Conservation (phyloP, 2,113 vertebrate species). For the Mobula birostris region DNA sequence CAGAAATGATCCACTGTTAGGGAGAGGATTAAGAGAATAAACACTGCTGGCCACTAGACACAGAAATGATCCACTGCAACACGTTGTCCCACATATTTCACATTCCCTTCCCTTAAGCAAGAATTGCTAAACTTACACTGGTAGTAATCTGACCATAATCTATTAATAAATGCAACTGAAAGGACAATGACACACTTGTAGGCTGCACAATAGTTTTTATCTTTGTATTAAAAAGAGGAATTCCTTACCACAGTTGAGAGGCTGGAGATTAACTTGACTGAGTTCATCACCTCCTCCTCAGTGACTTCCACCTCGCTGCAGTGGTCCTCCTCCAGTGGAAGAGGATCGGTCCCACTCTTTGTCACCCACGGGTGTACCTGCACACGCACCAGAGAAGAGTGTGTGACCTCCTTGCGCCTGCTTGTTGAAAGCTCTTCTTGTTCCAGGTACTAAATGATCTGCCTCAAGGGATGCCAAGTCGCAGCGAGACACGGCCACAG, state of each 20-base stretch:
- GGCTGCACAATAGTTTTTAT: not conserved
- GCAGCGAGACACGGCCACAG: too few relatives aligned
- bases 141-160: not conserved
- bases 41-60: not conserved
- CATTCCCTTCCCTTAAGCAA: not conserved
- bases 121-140: not conserved
- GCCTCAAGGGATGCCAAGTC: too few relatives aligned
- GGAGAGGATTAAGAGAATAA: not conserved
- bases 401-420: too few relatives aligned
- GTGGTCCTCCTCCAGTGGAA: conserved; percentile 90
- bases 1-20: not conserved
- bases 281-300: conserved; percentile 94
- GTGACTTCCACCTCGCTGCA: conserved; percentile 90
- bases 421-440: not conserved
- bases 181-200: not conserved
- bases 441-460: not conserved
- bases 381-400: not conserved
- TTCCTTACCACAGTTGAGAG: conserved; percentile 85
- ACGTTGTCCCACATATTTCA: not conserved
- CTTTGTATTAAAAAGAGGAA: not conserved
- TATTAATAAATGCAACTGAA: not conserved
- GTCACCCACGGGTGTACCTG: conserved; percentile 88
- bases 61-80: not conserved
- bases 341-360: conserved; percentile 60
- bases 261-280: conserved; percentile 84